Evolutionary conservation across 2,888 invertebrate genomes (phyloP).

Genomic region (Allophyes oxyacanthae): DNA sequence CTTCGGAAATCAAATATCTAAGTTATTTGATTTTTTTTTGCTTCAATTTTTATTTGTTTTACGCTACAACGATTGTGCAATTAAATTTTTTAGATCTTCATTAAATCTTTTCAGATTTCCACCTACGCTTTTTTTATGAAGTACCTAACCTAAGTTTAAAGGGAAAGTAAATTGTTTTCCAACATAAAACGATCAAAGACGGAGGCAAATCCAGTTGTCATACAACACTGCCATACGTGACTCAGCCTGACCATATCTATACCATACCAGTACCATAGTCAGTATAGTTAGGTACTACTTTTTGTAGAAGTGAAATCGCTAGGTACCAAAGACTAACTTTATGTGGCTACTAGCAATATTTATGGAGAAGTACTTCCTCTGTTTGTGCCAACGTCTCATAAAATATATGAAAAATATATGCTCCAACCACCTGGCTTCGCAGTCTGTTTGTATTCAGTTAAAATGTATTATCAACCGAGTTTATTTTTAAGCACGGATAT

Average conservation of each 20-base stretch:
- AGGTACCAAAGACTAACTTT: constrained; percentile 1
- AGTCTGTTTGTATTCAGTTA: constrained; percentile 27
- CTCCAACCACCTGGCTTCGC: constrained; percentile 26
- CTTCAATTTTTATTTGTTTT: too few species aligned
- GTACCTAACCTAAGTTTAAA: neutral
- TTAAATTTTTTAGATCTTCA: too few species aligned
- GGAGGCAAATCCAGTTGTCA: neutral
- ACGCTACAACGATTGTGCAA: too few species aligned
- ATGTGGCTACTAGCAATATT: neutral
- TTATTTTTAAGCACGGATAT: constrained; percentile 17
- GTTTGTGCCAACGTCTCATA: constrained; percentile 23
- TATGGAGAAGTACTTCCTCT: constrained; percentile 6
- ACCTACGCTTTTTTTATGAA: too few species aligned
- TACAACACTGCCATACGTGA: neutral
- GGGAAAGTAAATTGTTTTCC: constrained; percentile 10
- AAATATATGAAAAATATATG: constrained; percentile 34
- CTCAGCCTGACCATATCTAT: constrained; percentile 4
- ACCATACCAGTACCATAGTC: neutral
- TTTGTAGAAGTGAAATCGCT: constrained; percentile 23
- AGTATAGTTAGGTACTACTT: neutral
- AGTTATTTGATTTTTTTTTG: too few species aligned
- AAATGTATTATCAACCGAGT: constrained; percentile 14
- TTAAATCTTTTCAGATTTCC: too few species aligned
- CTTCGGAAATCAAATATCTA: too few species aligned
- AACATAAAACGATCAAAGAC: neutral